A percentile compares a stretch with the other conserved stretches of the same genome.
Evolutionary conservation across 2,888 invertebrate genomes (phyloP).

Genomic region (Tachystola acroxantha): DNA sequence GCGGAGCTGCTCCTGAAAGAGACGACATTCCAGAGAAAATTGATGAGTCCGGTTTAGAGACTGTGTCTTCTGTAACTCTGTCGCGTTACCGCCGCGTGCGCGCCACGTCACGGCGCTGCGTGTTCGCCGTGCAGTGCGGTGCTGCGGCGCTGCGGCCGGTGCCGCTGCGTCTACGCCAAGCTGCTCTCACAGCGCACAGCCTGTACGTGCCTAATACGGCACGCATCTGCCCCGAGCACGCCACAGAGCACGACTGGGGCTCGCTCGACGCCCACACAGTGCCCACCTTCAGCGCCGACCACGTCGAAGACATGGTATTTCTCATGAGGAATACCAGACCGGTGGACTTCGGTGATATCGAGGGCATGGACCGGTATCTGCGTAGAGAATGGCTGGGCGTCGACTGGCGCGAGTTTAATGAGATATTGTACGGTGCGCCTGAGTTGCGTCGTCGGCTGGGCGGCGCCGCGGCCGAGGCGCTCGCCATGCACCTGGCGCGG

Average conservation of each 20-base stretch:
- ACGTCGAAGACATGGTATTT: conserved; percentile 7
- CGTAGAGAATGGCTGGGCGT: conserved; percentile 1
- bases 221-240: not conserved
- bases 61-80: no score
- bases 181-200: not conserved
- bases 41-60: no score
- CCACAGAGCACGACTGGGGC: not conserved
- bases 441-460: not conserved
- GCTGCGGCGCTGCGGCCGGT: not conserved
- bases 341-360: not conserved
- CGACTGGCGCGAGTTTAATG: not conserved
- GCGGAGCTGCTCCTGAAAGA: no score
- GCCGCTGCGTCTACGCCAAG: not conserved
- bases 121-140: not conserved
- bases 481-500: not conserved
- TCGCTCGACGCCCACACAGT: not conserved
- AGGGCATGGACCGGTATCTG: not conserved
- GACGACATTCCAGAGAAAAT: no score
- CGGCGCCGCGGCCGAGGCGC: not conserved
- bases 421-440: not conserved
- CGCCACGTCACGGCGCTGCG: not conserved
- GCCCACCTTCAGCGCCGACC: not conserved
- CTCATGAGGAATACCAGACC: not conserved
- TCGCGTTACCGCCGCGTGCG: not conserved
- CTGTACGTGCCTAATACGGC: not conserved